Percentiles rank a stretch among this genome's conserved stretches.
Conservation (phyloP, 2,888 invertebrate genomes). For the Temnothorax rugatulus region DNA sequence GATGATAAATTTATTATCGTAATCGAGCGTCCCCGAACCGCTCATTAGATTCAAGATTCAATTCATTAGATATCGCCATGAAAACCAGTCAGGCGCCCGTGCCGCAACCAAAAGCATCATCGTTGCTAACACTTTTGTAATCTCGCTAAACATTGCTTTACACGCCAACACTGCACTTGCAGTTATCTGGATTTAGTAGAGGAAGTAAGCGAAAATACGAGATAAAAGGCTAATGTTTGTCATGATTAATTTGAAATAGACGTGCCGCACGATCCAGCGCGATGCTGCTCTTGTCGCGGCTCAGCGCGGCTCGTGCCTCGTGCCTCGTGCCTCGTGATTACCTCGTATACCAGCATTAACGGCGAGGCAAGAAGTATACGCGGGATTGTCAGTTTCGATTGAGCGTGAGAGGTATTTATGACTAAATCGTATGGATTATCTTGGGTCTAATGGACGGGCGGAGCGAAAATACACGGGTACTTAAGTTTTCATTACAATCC, state of each 20-base stretch:
- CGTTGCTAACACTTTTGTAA: not conserved
- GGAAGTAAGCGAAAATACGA: not conserved
- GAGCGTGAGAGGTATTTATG: conserved; percentile 49
- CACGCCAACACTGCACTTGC: not conserved
- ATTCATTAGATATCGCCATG: not conserved
- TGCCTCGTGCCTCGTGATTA: conserved; percentile 23
- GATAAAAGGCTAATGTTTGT: not conserved
- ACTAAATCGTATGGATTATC: conserved; percentile 26
- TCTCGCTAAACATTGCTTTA: not conserved
- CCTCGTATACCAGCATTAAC: conserved; percentile 4
- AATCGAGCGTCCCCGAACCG: not conserved
- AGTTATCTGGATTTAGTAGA: not conserved
- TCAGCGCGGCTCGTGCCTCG: conserved; percentile 23
- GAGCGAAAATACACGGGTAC: conserved; percentile 18
- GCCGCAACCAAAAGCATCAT: not conserved
- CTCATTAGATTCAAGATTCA: no score
- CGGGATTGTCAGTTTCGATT: conserved; percentile 32
- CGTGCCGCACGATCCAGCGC: not conserved
- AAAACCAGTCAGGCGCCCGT: not conserved
- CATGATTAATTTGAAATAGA: conserved; percentile 28
- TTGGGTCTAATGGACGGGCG: conserved; percentile 28
- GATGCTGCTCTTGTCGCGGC: conserved; percentile 39
- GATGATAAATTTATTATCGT: conserved; percentile 19
- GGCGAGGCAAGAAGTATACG: not conserved
- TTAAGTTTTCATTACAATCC: conserved; percentile 42